phyloP scores from a whole-genome alignment of 2,797 vertebrate genomes.

The Avahi laniger region DNA sequence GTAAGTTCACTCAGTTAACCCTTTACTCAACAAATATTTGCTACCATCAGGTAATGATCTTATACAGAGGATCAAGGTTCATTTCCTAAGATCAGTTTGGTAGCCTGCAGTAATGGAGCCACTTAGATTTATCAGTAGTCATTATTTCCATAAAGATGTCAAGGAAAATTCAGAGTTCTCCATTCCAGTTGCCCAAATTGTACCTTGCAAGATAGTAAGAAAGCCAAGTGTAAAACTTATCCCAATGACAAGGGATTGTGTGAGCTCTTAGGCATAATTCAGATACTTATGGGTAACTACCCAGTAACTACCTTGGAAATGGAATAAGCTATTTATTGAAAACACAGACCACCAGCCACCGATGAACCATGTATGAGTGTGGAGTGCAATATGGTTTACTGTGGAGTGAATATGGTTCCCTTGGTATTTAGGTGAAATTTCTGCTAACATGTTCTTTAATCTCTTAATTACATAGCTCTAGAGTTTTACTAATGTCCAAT shows the following conservation, averaged over 20 bases:
- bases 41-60: neutral
- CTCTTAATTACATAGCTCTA: neutral
- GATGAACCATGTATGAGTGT: neutral
- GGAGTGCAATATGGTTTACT: neutral
- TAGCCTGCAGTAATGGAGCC: neutral
- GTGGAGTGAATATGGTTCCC: neutral
- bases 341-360: neutral
- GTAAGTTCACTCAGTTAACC: neutral
- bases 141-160: neutral
- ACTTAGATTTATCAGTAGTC: neutral
- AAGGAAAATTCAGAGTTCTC: constrained; percentile 14
- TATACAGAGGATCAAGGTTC: neutral
- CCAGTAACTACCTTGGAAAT: neutral
- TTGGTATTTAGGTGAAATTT: constrained; percentile 33
- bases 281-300: neutral
- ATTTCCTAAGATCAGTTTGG: neutral
- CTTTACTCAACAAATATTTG: constrained; percentile 14
- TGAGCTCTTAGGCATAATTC: neutral
- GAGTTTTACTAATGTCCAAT: neutral
- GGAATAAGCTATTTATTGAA: neutral
- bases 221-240: neutral
- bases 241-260: neutral
- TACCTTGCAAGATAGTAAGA: neutral
- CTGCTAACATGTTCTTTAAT: neutral
- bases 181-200: neutral